Conservation (phyloP, 2,888 invertebrate genomes). For the Calephelis perditalis region DNA sequence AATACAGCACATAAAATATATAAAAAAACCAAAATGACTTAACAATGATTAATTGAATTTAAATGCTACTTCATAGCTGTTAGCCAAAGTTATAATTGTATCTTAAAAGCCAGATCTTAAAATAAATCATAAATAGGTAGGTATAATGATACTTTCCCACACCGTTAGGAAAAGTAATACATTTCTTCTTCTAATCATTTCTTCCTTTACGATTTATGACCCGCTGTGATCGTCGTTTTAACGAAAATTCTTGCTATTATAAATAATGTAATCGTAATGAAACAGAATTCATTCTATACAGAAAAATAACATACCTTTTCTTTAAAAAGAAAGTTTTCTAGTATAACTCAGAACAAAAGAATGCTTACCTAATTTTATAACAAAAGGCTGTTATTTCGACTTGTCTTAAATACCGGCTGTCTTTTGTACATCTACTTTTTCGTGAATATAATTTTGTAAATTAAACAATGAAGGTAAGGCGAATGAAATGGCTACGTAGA, state of each 20-base stretch:
- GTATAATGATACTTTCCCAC: too few relatives aligned
- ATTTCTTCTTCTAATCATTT: neutral
- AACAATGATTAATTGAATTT: too few relatives aligned
- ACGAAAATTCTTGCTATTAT: slow-evolving; percentile 25
- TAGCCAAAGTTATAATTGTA: too few relatives aligned
- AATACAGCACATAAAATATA: too few relatives aligned
- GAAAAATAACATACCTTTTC: slow-evolving; percentile 22
- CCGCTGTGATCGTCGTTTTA: slow-evolving; percentile 15
- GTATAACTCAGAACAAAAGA: neutral
- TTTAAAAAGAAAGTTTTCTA: slow-evolving; percentile 4
- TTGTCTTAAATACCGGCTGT: neutral
- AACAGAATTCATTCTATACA: slow-evolving; percentile 25
- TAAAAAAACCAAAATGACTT: too few relatives aligned
- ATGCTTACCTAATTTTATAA: slow-evolving; percentile 1
- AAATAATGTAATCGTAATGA: slow-evolving; percentile 32
- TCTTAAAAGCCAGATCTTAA: too few relatives aligned
- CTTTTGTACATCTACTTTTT: neutral
- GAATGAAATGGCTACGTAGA: too few relatives aligned
- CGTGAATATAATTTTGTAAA: too few relatives aligned
- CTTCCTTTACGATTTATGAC: neutral
- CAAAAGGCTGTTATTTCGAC: neutral
- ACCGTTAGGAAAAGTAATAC: neutral
- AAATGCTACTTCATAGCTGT: too few relatives aligned
- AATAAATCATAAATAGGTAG: too few relatives aligned
- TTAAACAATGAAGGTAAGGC: too few relatives aligned